Evolutionary conservation across 2,113 vertebrate species (phyloP).

Genomic region (Nannospalax galili): DNA sequence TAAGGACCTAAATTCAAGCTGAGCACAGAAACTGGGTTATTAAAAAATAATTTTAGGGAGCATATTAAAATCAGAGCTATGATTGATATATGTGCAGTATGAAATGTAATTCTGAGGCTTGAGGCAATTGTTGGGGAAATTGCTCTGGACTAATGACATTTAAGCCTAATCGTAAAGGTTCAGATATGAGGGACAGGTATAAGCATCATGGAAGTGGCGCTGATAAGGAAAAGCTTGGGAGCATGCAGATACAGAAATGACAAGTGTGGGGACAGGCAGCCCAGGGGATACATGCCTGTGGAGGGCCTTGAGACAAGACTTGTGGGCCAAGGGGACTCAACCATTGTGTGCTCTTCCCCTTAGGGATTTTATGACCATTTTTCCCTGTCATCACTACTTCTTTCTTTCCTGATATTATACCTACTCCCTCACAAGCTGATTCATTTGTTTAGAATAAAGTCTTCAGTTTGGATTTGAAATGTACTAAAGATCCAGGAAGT

Average conservation of each 20-base stretch:
- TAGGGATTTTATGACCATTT: not conserved
- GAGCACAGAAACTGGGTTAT: not conserved
- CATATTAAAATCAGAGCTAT: not conserved
- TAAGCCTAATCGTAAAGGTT: not conserved
- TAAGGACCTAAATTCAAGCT: too few species aligned
- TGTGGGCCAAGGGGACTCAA: not conserved
- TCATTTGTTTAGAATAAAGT: not conserved
- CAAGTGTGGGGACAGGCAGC: not conserved
- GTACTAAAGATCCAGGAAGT: not conserved
- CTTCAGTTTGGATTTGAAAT: not conserved
- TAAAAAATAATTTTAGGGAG: not conserved
- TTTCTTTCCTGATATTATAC: not conserved
- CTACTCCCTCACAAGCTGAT: not conserved
- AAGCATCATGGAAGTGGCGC: not conserved
- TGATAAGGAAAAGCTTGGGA: not conserved
- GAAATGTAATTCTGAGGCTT: not conserved
- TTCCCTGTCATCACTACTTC: not conserved
- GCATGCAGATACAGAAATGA: not conserved
- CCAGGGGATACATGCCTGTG: not conserved
- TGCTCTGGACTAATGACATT: not conserved
- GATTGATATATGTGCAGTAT: not conserved
- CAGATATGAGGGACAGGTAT: not conserved
- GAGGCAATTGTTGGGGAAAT: not conserved
- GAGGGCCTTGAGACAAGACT: not conserved
- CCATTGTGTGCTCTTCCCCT: not conserved